Evolutionary conservation across 2,113 vertebrate species (phyloP).

Genomic region (Nymphicus hollandicus): DNA sequence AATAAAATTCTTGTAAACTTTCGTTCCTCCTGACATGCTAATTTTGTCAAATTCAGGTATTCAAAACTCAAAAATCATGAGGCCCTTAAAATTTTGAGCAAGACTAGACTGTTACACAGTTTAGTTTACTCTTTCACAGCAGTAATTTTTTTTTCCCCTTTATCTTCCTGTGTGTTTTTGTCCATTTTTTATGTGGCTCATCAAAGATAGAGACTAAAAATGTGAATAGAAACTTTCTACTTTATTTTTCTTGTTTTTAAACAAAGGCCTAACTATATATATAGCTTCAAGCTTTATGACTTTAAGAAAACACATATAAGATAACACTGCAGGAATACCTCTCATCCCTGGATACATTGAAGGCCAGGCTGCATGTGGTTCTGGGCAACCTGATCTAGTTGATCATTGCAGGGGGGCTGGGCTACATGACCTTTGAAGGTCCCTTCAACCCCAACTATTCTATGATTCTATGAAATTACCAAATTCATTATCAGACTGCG

Average conservation of each 20-base stretch:
- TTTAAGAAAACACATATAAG: background rate
- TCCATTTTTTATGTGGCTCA: background rate
- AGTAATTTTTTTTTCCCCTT: background rate
- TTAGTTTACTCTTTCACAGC: background rate
- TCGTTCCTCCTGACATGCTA: background rate
- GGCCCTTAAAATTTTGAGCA: background rate
- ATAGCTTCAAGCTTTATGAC: background rate
- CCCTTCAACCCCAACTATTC: background rate
- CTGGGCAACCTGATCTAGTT: background rate
- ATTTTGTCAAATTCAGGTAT: background rate
- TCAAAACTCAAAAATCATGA: background rate
- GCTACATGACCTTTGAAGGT: background rate
- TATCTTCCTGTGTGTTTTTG: background rate
- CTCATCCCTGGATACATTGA: background rate
- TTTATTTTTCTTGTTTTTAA: background rate
- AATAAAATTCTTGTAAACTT: background rate
- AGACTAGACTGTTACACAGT: background rate
- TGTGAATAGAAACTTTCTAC: background rate
- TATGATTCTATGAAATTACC: background rate
- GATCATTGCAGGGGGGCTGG: background rate
- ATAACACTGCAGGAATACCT: background rate
- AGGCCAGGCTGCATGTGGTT: background rate
- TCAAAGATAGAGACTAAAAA: background rate
- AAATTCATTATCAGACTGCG: background rate
- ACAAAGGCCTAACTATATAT: background rate